phyloP scores from a whole-genome alignment of 2,797 vertebrate species.

The Toxotes lorentzi region DNA sequence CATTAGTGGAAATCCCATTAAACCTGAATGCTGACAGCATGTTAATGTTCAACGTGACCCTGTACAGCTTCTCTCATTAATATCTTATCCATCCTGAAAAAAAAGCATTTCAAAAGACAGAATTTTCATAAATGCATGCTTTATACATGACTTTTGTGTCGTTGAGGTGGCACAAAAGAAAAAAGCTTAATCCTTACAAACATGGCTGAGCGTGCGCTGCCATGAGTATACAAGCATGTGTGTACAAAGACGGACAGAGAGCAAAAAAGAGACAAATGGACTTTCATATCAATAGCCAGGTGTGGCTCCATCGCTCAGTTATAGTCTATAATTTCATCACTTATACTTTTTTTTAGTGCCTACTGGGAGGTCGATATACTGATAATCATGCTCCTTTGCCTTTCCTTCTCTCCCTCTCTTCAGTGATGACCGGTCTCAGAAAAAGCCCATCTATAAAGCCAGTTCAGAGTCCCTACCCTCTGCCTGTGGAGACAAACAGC shows the following conservation, averaged over 20 bases:
- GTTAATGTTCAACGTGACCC: conserved; percentile 55
- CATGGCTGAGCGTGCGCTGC: neutral
- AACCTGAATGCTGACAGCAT: conserved; percentile 30
- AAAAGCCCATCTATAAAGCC: conserved; percentile 88
- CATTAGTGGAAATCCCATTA: conserved; percentile 50
- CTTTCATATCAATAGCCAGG: conserved; percentile 57
- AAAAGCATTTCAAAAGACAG: conserved; percentile 5
- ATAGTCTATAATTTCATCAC: conserved; percentile 71
- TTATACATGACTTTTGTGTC: conserved; percentile 10
- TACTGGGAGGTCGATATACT: conserved; percentile 60
- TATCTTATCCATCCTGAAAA: conserved; percentile 26
- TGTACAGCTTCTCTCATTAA: conserved; percentile 48
- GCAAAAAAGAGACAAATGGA: conserved; percentile 48
- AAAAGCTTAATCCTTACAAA: conserved; percentile 8
- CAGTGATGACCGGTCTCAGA: conserved; percentile 88
- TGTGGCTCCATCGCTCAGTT: conserved; percentile 52
- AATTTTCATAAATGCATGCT: conserved; percentile 12
- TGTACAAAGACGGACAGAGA: conserved; percentile 25
- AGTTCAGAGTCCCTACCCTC: conserved; percentile 85
- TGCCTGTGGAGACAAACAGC: conserved; percentile 83
- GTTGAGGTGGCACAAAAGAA: neutral
- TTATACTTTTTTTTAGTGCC: conserved; percentile 62
- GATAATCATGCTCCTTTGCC: conserved; percentile 69
- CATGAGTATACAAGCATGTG: conserved; percentile 26
- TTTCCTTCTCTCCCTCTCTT: conserved; percentile 48